Percentiles rank a stretch among this genome's conserved stretches.
Evolutionary conservation across 2,113 vertebrate genomes (phyloP).

Genomic region (Octodon degus): DNA sequence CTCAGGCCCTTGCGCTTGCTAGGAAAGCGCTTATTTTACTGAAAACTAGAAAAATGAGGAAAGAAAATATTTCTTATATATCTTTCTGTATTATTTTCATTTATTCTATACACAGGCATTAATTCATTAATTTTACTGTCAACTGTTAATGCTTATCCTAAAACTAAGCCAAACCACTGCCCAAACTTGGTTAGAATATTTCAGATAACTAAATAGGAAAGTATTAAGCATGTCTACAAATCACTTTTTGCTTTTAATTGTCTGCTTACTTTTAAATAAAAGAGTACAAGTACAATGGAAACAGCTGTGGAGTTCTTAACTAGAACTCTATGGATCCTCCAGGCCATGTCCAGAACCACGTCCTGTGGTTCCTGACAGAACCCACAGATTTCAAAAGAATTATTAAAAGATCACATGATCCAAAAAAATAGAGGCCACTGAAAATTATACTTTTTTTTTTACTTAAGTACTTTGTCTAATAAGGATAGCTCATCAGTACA

Average conservation of each 20-base stretch:
- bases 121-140: constrained; percentile 1
- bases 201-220: background rate
- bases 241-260: constrained; percentile 4
- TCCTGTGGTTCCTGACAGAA: background rate
- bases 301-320: background rate
- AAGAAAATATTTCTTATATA: background rate
- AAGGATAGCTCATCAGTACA: background rate
- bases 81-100: background rate
- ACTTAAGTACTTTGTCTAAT: constrained; percentile 4
- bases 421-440: constrained; percentile 23
- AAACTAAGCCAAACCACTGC: background rate
- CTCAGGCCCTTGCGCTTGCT: too few species aligned
- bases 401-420: background rate
- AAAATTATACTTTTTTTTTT: background rate
- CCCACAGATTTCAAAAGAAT: background rate
- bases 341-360: background rate
- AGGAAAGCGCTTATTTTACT: too few species aligned
- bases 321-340: background rate
- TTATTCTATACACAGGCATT: background rate
- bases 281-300: background rate
- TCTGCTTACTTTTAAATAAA: constrained; percentile 28
- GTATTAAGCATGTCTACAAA: background rate
- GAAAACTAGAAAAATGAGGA: background rate
- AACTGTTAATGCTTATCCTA: background rate
- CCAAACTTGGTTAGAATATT: background rate